Evolutionary conservation across 2,113 vertebrate genomes (phyloP).

Genomic region (Rhegmatorhina hoffmannsi): DNA sequence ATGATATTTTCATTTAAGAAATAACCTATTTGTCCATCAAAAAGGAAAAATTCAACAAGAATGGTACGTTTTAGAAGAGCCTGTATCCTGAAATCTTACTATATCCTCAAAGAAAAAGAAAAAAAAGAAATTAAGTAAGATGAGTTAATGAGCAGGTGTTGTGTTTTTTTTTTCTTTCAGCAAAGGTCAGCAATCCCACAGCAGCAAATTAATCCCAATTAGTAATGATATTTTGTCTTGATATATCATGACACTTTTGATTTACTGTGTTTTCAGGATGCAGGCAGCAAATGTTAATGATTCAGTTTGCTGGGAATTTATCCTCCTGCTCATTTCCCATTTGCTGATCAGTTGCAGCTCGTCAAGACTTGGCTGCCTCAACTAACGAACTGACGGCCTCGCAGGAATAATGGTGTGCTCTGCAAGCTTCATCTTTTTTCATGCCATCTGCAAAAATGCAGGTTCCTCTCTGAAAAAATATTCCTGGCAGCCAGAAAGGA

Average conservation of each 20-base stretch:
- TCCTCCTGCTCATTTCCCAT: slow-evolving; percentile 81
- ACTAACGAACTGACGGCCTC: slow-evolving; percentile 80
- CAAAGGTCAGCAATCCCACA: slow-evolving; percentile 77
- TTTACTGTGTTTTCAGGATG: slow-evolving; percentile 80
- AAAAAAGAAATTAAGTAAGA: slow-evolving; percentile 68
- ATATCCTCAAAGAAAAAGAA: neutral
- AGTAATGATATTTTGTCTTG: slow-evolving; percentile 84
- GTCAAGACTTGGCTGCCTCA: slow-evolving; percentile 77
- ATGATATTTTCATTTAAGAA: neutral
- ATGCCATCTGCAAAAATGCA: slow-evolving; percentile 79
- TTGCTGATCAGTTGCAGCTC: slow-evolving; percentile 81
- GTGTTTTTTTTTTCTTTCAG: slow-evolving; percentile 70
- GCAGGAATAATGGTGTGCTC: slow-evolving; percentile 76
- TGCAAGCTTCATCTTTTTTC: slow-evolving; percentile 53
- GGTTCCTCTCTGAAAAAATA: slow-evolving; percentile 73
- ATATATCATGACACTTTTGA: slow-evolving; percentile 82
- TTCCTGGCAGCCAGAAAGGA: slow-evolving; percentile 71
- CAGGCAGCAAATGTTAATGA: slow-evolving; percentile 85
- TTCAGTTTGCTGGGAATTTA: slow-evolving; percentile 82
- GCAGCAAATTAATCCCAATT: slow-evolving; percentile 87
- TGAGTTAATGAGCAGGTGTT: slow-evolving; percentile 67
- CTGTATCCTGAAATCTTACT: neutral
- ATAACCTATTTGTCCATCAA: neutral
- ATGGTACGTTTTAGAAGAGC: neutral
- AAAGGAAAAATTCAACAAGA: neutral